Evolutionary conservation across 2,797 vertebrate species (phyloP).

Genomic region (Dipus sagitta): DNA sequence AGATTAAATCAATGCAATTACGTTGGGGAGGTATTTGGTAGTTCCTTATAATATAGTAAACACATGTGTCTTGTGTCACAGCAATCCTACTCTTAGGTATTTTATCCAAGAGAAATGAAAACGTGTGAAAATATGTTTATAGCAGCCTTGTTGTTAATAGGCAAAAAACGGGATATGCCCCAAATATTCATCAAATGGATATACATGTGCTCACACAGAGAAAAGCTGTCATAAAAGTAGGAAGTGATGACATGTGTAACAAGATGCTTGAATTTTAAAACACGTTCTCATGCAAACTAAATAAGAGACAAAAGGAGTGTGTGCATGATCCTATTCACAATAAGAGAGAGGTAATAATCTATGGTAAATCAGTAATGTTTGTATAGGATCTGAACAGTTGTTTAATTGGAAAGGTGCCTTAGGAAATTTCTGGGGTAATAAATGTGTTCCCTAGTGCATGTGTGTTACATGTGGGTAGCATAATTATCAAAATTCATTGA

Average conservation of each 20-base stretch:
- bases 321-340: background rate
- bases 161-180: background rate
- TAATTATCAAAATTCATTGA: background rate
- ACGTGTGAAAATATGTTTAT: background rate
- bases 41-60: constrained; percentile 19
- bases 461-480: background rate
- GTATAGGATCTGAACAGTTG: background rate
- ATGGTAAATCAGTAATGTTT: background rate
- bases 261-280: background rate
- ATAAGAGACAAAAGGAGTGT: background rate
- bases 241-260: background rate
- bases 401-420: background rate
- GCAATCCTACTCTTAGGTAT: background rate
- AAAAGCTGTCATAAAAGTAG: background rate
- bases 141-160: background rate
- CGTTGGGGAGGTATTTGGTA: background rate
- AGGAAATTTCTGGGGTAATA: background rate
- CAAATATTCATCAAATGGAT: background rate
- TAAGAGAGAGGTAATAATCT: background rate
- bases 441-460: background rate
- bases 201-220: background rate
- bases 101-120: background rate
- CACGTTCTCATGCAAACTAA: background rate
- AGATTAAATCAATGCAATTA: background rate
- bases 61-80: background rate